Evolutionary conservation across 2,113 vertebrate genomes (phyloP).

Genomic region (Myotis lucifugus): DNA sequence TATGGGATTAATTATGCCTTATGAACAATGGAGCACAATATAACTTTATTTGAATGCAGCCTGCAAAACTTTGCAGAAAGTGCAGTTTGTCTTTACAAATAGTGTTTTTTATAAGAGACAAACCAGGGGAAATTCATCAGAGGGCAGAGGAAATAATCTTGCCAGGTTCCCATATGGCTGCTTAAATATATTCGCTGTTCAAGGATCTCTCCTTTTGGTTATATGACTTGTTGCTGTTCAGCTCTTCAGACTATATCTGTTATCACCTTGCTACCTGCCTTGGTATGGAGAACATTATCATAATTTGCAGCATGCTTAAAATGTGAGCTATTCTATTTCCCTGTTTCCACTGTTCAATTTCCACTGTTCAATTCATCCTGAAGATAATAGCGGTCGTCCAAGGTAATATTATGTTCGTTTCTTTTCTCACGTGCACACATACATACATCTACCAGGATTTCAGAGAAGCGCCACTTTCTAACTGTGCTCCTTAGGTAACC

Average conservation of each 20-base stretch:
- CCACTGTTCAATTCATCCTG: slow-evolving; percentile 16
- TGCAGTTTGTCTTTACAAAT: slow-evolving; percentile 52
- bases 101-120: slow-evolving; percentile 23
- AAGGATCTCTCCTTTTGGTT: slow-evolving; percentile 37
- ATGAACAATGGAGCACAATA: slow-evolving; percentile 69
- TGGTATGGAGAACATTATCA: not conserved
- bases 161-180: slow-evolving; percentile 21
- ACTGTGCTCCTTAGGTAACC: slow-evolving; percentile 6
- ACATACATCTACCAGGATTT: slow-evolving; percentile 12
- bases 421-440: not conserved
- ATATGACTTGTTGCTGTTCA: slow-evolving; percentile 41
- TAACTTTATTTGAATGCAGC: slow-evolving; percentile 59
- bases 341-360: not conserved
- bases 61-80: slow-evolving; percentile 56
- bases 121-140: slow-evolving; percentile 18
- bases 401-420: not conserved
- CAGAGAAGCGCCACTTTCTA: slow-evolving; percentile 15
- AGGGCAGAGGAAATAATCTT: slow-evolving; percentile 50
- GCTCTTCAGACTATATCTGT: not conserved
- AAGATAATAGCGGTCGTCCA: not conserved
- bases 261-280: slow-evolving; percentile 2
- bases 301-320: not conserved
- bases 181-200: slow-evolving; percentile 43
- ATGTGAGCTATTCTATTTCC: not conserved
- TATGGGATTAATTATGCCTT: slow-evolving; percentile 77